Evolutionary conservation across 2,888 invertebrate species (phyloP).

Genomic region (Ochlodes sylvanus): DNA sequence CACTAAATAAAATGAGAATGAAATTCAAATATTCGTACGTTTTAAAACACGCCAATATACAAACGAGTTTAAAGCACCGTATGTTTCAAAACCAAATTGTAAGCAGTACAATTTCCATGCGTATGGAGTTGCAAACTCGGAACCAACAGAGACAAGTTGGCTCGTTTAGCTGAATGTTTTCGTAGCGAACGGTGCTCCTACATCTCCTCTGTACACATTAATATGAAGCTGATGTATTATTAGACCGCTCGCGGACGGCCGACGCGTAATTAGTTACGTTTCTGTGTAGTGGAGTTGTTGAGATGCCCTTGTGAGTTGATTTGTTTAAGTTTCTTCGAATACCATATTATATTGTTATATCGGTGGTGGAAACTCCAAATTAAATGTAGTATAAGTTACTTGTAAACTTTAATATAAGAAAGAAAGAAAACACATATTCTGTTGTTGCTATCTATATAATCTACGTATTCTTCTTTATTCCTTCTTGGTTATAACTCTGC

Average conservation of each 20-base stretch:
- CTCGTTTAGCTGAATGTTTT: constrained; percentile 49
- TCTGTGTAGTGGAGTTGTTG: not conserved
- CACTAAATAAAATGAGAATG: too few relatives aligned
- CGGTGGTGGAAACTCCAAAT: too few relatives aligned
- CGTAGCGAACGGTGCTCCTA: constrained; percentile 36
- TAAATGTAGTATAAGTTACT: too few relatives aligned
- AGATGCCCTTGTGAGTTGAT: constrained; percentile 9
- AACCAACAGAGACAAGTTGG: constrained; percentile 53
- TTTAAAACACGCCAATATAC: too few relatives aligned
- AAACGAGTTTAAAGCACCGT: constrained; percentile 23
- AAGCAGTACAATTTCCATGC: constrained; percentile 53
- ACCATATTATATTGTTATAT: not conserved
- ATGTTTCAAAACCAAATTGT: constrained; percentile 47
- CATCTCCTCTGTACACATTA: constrained; percentile 45
- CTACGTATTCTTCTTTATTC: too few relatives aligned
- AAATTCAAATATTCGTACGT: too few relatives aligned
- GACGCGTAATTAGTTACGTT: constrained; percentile 27
- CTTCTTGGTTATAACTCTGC: too few relatives aligned
- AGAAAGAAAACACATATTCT: too few relatives aligned
- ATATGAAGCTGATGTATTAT: constrained; percentile 38
- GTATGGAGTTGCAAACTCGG: constrained; percentile 55
- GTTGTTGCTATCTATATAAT: too few relatives aligned
- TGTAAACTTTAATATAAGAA: too few relatives aligned
- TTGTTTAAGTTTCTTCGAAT: not conserved
- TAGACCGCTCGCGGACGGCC: constrained; percentile 18